Evolutionary conservation across 2,888 invertebrate genomes (phyloP).

Genomic region (Eristalis pertinax): DNA sequence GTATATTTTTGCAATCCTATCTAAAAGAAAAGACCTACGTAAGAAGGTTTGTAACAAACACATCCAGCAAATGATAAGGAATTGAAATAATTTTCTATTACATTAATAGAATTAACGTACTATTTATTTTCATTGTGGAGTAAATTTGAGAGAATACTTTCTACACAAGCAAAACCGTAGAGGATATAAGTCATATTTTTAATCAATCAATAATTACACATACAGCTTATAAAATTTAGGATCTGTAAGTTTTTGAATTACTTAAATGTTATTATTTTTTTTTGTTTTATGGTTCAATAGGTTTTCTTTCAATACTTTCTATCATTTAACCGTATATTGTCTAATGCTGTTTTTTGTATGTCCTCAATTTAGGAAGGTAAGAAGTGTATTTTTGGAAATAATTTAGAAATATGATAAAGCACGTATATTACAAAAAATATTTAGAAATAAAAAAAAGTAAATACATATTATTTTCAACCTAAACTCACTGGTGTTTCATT

Average conservation of each 20-base stretch:
- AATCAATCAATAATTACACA: slow-evolving; percentile 15
- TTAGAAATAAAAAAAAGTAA: slow-evolving; percentile 40
- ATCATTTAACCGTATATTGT: slow-evolving; percentile 42
- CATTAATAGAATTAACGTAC: slow-evolving; percentile 68
- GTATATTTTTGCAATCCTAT: slow-evolving; percentile 1
- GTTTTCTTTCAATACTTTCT: slow-evolving; percentile 45
- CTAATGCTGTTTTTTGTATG: slow-evolving; percentile 35
- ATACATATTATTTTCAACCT: slow-evolving; percentile 42
- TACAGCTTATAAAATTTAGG: slow-evolving; percentile 34
- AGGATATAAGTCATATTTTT: slow-evolving; percentile 33
- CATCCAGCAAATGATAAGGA: not conserved
- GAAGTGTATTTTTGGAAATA: slow-evolving; percentile 61
- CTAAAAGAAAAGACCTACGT: slow-evolving; percentile 6
- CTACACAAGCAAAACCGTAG: slow-evolving; percentile 19
- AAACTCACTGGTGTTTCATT: slow-evolving; percentile 9
- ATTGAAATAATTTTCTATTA: slow-evolving; percentile 56
- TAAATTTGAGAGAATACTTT: slow-evolving; percentile 14
- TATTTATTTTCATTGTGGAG: slow-evolving; percentile 56
- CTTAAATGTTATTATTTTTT: slow-evolving; percentile 36
- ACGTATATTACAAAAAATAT: slow-evolving; percentile 10
- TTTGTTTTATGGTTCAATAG: slow-evolving; percentile 39
- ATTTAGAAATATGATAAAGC: slow-evolving; percentile 37
- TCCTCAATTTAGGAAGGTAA: slow-evolving; percentile 30
- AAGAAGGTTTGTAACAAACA: not conserved
- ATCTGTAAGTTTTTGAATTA: slow-evolving; percentile 46